These are phyloP conservation scores for Edolisoma coerulescens DNA, from an alignment of 2,113 vertebrate species.

Conservation along the genomic window DNA sequence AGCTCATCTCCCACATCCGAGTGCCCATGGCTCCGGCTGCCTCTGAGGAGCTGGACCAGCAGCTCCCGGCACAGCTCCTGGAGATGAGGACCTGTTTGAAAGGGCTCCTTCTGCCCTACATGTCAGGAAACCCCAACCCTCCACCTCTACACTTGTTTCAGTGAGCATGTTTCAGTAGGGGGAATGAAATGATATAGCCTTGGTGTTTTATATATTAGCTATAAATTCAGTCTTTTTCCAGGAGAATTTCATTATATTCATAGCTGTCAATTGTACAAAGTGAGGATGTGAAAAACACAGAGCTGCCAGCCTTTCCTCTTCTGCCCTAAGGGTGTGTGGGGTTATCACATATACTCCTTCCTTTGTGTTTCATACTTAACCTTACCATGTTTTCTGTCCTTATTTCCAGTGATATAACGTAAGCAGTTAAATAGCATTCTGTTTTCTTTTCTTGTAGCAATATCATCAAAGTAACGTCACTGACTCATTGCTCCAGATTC, in stretches of 20 bases:
- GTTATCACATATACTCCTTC: neutral
- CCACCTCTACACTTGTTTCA: neutral
- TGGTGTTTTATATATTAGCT: neutral
- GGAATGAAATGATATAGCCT: neutral
- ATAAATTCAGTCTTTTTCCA: neutral
- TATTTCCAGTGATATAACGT: neutral
- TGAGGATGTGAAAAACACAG: neutral
- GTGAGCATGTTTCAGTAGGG: neutral
- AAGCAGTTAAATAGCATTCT: neutral
- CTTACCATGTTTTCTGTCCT: neutral
- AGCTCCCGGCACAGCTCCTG: neutral
- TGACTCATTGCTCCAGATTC: neutral
- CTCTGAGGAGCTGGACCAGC: neutral
- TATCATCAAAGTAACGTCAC: neutral
- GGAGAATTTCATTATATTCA: neutral
- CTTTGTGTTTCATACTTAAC: neutral
- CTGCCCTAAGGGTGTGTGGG: neutral
- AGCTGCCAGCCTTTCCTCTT: neutral
- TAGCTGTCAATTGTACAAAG: neutral
- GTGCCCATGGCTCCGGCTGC: neutral
- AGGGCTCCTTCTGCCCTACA: neutral
- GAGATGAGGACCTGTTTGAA: neutral
- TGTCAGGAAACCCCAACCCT: neutral
- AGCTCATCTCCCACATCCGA: neutral
- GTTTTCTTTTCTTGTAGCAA: neutral